Evolutionary conservation across 2,113 vertebrate genomes (phyloP).

Genomic region (Aplodontia rufa): DNA sequence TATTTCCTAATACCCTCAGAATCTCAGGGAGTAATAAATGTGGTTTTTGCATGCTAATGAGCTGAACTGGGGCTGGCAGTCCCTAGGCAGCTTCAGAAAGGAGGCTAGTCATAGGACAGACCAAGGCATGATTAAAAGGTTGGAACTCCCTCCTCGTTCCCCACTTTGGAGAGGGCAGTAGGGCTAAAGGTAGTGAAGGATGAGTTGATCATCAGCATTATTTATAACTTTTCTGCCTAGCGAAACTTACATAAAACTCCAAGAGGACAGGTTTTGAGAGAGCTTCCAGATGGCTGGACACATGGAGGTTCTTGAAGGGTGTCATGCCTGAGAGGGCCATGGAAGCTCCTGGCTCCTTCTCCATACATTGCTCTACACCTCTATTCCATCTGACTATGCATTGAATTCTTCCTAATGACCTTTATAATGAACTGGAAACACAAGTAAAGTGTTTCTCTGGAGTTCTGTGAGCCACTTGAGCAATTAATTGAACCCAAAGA

Average conservation of each 20-base stretch:
- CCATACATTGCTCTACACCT: not conserved
- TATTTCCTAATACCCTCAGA: not conserved
- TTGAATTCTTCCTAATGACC: not conserved
- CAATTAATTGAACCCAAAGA: not conserved
- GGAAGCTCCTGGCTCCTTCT: not conserved
- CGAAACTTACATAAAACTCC: not conserved
- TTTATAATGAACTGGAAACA: not conserved
- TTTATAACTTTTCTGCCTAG: not conserved
- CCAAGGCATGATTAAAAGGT: not conserved
- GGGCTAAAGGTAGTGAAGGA: not conserved
- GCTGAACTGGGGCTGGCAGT: not conserved
- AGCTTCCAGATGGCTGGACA: not conserved
- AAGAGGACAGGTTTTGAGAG: not conserved
- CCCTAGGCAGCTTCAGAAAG: not conserved
- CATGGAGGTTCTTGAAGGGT: not conserved
- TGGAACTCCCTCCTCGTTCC: not conserved
- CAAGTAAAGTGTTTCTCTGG: not conserved
- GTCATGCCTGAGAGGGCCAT: not conserved
- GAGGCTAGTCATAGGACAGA: not conserved
- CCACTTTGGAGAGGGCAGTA: not conserved
- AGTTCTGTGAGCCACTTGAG: not conserved
- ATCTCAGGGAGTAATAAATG: not conserved
- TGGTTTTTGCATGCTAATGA: not conserved
- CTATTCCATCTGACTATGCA: not conserved
- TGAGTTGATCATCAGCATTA: not conserved